A percentile compares a stretch with the other conserved stretches of the same genome.
phyloP scores from a whole-genome alignment of 2,888 invertebrate species.

The Crioceris asparagi region DNA sequence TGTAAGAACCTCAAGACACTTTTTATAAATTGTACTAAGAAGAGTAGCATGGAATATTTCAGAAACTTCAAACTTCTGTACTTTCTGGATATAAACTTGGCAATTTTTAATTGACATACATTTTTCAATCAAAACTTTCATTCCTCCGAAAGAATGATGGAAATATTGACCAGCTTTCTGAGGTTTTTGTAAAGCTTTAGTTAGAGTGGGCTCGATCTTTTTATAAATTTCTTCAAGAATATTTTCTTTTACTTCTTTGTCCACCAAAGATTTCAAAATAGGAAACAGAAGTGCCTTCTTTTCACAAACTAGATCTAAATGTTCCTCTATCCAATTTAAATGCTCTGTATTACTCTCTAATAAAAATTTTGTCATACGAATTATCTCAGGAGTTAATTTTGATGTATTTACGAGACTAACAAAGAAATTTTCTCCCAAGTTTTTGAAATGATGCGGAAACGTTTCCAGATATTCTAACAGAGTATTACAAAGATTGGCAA shows the following conservation, averaged over 20 bases:
- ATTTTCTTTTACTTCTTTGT: constrained; percentile 39
- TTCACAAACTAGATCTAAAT: constrained; percentile 41
- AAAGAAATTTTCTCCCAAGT: constrained; percentile 44
- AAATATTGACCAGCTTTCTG: constrained; percentile 59
- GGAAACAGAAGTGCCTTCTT: constrained; percentile 56
- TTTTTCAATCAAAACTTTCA: constrained; percentile 47
- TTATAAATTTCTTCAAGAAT: constrained; percentile 46
- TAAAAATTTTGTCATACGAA: constrained; percentile 47
- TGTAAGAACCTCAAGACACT: constrained; percentile 36
- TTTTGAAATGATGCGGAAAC: constrained; percentile 49
- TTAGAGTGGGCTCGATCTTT: constrained; percentile 51
- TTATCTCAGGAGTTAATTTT: constrained; percentile 46
- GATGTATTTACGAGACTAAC: constrained; percentile 42
- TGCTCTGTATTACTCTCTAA: constrained; percentile 44
- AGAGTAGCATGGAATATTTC: constrained; percentile 49
- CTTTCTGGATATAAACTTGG: constrained; percentile 45
- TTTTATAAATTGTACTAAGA: constrained; percentile 45
- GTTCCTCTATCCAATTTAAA: constrained; percentile 40
- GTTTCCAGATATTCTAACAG: constrained; percentile 47
- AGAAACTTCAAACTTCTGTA: constrained; percentile 50
- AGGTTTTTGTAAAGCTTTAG: constrained; percentile 55
- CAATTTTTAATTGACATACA: constrained; percentile 50
- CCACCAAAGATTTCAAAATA: constrained; percentile 42
- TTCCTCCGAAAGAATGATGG: constrained; percentile 46
- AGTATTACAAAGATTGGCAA: constrained; percentile 45